Percentiles rank a stretch among this genome's conserved stretches.
Conservation (phyloP, 37 sponge, comb jelly and placozoan species). For the Bolinopsis microptera region DNA sequence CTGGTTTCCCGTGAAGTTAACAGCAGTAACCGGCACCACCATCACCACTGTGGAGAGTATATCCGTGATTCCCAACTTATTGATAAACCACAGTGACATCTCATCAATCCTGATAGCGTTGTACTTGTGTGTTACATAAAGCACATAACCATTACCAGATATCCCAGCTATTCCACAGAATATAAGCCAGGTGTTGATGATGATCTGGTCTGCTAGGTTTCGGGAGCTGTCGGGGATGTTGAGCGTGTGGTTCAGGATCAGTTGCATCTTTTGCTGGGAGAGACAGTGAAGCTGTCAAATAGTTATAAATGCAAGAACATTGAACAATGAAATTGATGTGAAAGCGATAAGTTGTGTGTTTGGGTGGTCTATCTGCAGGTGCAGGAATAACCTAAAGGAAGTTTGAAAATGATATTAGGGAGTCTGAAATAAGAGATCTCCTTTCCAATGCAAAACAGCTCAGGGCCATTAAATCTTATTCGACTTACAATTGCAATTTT, state of each 20-base stretch:
- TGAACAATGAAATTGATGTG: no score
- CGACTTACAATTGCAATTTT: no score
- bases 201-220: background rate
- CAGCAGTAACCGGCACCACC: background rate
- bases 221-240: background rate
- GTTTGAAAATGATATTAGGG: no score
- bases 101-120: background rate
- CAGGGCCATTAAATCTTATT: no score
- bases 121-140: background rate
- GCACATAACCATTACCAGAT: background rate
- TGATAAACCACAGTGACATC: conserved; percentile 32
- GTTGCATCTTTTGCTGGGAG: background rate
- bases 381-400: no score
- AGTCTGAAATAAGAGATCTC: no score
- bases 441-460: no score
- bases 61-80: background rate
- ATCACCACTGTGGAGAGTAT: background rate
- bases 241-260: background rate
- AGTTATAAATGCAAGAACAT: no score
- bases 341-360: no score
- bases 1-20: background rate
- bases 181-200: background rate
- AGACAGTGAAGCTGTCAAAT: no score
- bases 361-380: no score
- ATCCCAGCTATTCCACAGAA: background rate